These are phyloP conservation scores for Silurus aristotelis DNA, from an alignment of 2,797 vertebrate genomes.

Conservation along the genomic window DNA sequence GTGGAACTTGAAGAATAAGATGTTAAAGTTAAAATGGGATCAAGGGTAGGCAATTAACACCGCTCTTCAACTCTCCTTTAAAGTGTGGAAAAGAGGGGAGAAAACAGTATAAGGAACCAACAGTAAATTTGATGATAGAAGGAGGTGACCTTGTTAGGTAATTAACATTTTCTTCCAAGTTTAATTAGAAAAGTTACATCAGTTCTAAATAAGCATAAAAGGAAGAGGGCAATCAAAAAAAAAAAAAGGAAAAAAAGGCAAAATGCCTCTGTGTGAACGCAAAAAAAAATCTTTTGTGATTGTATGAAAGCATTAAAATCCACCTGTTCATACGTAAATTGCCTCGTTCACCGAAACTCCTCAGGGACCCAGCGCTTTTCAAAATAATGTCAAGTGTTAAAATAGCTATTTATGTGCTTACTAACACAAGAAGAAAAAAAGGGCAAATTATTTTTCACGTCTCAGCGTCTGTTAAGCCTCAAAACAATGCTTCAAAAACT, in stretches of 20 bases:
- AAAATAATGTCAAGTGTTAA: conserved; percentile 81
- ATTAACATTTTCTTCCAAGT: conserved; percentile 83
- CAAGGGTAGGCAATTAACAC: conserved; percentile 80
- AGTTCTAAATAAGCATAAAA: conserved; percentile 81
- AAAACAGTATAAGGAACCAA: conserved; percentile 70
- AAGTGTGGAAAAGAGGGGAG: conserved; percentile 74
- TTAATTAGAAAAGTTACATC: conserved; percentile 85
- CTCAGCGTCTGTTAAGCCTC: conserved; percentile 76
- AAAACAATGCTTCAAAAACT: conserved; percentile 78
- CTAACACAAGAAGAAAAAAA: conserved; percentile 62
- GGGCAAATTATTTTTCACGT: conserved; percentile 75
- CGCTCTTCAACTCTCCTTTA: conserved; percentile 75
- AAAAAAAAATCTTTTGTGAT: conserved; percentile 75
- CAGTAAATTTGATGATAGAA: conserved; percentile 75
- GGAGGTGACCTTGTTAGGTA: conserved; percentile 84
- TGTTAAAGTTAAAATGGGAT: conserved; percentile 78
- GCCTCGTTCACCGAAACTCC: conserved; percentile 75
- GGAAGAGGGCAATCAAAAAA: conserved; percentile 72
- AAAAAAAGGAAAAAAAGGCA: conserved; percentile 51
- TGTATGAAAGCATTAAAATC: conserved; percentile 83
- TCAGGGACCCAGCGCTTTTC: conserved; percentile 74
- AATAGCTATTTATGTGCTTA: conserved; percentile 79
- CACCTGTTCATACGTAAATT: conserved; percentile 81
- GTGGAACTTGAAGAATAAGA: conserved; percentile 70
- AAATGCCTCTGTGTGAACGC: conserved; percentile 61